Evolutionary conservation across 1,140 invertebrate species (phyloP).

Genomic region (Mercenaria mercenaria): DNA sequence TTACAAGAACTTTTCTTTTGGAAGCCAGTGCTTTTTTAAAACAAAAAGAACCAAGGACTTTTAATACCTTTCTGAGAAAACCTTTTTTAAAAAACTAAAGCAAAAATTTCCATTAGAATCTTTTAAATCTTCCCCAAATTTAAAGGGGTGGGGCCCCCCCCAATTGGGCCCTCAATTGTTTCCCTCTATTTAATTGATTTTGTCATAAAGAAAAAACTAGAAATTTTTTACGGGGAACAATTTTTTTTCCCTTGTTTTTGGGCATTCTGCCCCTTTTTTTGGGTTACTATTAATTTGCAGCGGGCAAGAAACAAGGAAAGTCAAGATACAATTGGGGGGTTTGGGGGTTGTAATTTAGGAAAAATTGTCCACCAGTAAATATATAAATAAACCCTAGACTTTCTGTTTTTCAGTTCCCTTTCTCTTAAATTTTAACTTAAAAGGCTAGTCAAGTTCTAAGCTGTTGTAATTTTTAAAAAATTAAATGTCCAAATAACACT

Average conservation of each 20-base stretch:
- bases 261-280: not conserved
- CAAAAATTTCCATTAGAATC: not conserved
- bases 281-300: too few relatives aligned
- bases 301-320: too few relatives aligned
- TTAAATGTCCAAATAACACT: too few relatives aligned
- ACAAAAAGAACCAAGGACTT: not conserved
- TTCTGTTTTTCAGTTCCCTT: too few relatives aligned
- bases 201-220: slow-evolving; percentile 2
- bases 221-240: not conserved
- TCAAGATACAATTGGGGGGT: too few relatives aligned
- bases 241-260: not conserved
- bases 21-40: not conserved
- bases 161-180: not conserved
- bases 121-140: not conserved
- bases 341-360: too few relatives aligned
- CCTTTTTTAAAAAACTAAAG: not conserved
- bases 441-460: too few relatives aligned
- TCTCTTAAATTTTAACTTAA: too few relatives aligned
- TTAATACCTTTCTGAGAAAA: not conserved
- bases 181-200: not conserved
- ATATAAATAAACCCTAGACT: too few relatives aligned
- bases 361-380: too few relatives aligned
- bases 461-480: too few relatives aligned
- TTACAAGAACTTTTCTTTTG: not conserved
- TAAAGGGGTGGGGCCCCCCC: not conserved